These are phyloP conservation scores for Goniozus legneri DNA, from an alignment of 1,140 invertebrate genomes.

Conservation along the genomic window DNA sequence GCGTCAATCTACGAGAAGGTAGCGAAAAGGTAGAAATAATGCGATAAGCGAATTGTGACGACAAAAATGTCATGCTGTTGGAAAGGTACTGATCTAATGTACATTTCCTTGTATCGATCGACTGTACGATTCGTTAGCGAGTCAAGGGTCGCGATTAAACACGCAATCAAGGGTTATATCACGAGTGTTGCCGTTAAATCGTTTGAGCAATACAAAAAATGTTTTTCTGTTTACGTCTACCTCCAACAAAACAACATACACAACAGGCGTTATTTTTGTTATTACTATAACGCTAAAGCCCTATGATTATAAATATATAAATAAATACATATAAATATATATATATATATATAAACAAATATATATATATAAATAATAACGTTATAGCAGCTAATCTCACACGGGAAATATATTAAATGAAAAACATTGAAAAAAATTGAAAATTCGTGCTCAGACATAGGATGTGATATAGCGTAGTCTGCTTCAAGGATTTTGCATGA, in stretches of 20 bases:
- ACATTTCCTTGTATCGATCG: slow-evolving; percentile 8
- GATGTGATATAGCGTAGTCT: slow-evolving; percentile 51
- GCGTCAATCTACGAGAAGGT: too few species aligned
- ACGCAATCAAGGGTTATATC: neutral
- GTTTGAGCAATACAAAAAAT: neutral
- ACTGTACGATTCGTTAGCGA: slow-evolving; percentile 10
- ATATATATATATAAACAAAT: slow-evolving; percentile 14
- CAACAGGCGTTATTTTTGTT: slow-evolving; percentile 12
- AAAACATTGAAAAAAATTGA: slow-evolving; percentile 21
- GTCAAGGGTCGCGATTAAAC: slow-evolving; percentile 7
- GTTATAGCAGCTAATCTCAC: slow-evolving; percentile 8
- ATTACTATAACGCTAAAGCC: too few species aligned
- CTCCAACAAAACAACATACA: slow-evolving; percentile 12
- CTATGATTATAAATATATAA: slow-evolving; percentile 12
- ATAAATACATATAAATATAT: slow-evolving; percentile 21
- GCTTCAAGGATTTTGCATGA: slow-evolving; percentile 44
- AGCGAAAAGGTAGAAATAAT: too few species aligned
- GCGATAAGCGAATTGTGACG: too few species aligned
- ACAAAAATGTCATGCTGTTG: slow-evolving; percentile 50
- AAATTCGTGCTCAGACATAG: slow-evolving; percentile 47
- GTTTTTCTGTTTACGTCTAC: slow-evolving; percentile 19
- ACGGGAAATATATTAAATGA: slow-evolving; percentile 24
- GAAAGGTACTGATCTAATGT: slow-evolving; percentile 16
- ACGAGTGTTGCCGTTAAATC: too few species aligned
- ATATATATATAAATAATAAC: slow-evolving; percentile 12